These are phyloP conservation scores for Hermaeophaga mercurialis DNA, from an alignment of 2,888 invertebrate genomes.

Conservation along the genomic window DNA sequence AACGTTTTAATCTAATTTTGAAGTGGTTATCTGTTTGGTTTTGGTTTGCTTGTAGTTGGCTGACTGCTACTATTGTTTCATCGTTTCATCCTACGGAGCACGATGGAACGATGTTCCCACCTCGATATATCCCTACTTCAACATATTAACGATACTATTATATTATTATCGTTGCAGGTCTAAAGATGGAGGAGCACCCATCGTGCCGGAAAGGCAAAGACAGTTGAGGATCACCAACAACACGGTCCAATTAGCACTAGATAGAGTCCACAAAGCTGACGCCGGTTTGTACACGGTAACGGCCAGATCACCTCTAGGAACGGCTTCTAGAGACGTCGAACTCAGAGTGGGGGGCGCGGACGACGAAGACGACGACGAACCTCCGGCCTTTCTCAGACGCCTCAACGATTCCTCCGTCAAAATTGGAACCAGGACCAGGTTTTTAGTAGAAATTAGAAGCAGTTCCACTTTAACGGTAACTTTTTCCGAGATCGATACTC, in stretches of 20 bases:
- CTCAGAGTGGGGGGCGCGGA: constrained; percentile 62
- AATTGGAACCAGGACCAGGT: constrained; percentile 85
- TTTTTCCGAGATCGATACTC: no score
- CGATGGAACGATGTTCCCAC: no score
- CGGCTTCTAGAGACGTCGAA: constrained; percentile 61
- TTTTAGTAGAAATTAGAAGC: constrained; percentile 83
- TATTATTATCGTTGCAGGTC: constrained; percentile 56
- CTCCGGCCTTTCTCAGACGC: constrained; percentile 82
- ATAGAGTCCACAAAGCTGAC: constrained; percentile 73
- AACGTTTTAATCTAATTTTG: neutral
- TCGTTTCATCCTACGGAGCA: no score
- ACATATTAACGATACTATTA: no score
- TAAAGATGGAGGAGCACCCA: constrained; percentile 65
- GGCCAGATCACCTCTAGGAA: constrained; percentile 65
- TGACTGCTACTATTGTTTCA: neutral
- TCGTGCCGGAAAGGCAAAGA: constrained; percentile 71
- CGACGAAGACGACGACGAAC: constrained; percentile 68
- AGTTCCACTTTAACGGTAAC: constrained; percentile 55
- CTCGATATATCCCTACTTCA: no score
- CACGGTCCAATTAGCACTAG: constrained; percentile 75
- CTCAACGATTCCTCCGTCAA: constrained; percentile 87
- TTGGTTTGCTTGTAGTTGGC: neutral
- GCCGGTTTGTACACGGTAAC: constrained; percentile 78
- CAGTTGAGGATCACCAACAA: constrained; percentile 63
- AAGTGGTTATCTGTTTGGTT: neutral